Conservation (phyloP, 2,888 invertebrate genomes). For the Drosophila lutescens region DNA sequence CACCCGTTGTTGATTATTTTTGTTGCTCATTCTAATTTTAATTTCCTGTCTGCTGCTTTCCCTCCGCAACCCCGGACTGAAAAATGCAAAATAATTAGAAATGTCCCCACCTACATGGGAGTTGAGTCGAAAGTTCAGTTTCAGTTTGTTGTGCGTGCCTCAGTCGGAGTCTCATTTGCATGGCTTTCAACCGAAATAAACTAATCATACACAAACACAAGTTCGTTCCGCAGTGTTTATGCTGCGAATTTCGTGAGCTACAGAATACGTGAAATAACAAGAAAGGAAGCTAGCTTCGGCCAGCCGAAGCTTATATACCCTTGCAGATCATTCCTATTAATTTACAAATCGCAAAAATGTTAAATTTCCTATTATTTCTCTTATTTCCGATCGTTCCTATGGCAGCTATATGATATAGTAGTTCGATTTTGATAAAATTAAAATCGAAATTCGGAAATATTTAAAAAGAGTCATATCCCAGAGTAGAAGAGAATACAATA, state of each 20-base stretch:
- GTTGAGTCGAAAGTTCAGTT: slow-evolving; percentile 25
- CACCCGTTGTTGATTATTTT: slow-evolving; percentile 34
- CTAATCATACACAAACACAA: slow-evolving; percentile 14
- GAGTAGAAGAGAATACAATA: no score
- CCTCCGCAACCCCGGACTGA: background rate
- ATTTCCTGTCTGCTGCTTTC: slow-evolving; percentile 34
- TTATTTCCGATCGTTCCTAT: no score
- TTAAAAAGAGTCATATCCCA: no score
- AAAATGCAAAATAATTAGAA: slow-evolving; percentile 48
- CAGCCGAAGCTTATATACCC: no score
- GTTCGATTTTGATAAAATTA: no score
- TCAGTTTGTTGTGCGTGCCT: slow-evolving; percentile 33
- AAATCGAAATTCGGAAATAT: no score
- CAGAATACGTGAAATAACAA: background rate
- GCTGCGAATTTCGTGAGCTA: background rate
- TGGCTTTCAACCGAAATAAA: slow-evolving; percentile 27
- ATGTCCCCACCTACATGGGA: slow-evolving; percentile 1
- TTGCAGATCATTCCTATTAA: no score
- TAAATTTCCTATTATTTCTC: no score
- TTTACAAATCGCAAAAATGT: no score
- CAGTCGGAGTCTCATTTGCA: slow-evolving; percentile 15
- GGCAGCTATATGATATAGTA: no score
- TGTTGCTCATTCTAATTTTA: slow-evolving; percentile 38
- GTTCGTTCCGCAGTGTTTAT: background rate
- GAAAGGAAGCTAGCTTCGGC: no score